Evolutionary conservation across 2,797 vertebrate genomes (phyloP).

Genomic region (Chelidonichthys spinosus): DNA sequence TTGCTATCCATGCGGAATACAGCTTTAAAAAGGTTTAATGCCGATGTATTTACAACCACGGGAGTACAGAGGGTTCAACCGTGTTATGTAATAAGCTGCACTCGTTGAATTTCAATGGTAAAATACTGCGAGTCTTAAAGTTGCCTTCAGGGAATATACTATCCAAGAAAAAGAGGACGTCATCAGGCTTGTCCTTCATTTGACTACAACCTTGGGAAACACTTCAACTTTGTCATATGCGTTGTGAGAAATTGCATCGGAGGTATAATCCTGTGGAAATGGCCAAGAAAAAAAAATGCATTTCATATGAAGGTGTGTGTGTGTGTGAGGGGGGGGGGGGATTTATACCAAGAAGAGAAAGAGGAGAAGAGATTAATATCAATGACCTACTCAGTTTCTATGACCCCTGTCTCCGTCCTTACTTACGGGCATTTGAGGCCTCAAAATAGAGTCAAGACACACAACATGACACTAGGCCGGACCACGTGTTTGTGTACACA

Average conservation of each 20-base stretch:
- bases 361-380: slow-evolving; percentile 72
- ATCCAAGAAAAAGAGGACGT: not conserved
- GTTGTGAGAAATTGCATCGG: too few species aligned
- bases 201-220: slow-evolving; percentile 7
- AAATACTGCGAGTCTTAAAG: not conserved
- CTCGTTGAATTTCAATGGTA: not conserved
- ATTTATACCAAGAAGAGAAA: too few species aligned
- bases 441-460: slow-evolving; percentile 76
- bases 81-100: not conserved
- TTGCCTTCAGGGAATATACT: not conserved
- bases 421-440: slow-evolving; percentile 60
- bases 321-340: too few species aligned
- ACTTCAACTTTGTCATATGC: not conserved
- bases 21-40: not conserved
- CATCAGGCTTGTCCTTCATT: not conserved
- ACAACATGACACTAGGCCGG: slow-evolving; percentile 65
- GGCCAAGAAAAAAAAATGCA: not conserved
- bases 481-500: slow-evolving; percentile 34
- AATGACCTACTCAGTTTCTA: slow-evolving; percentile 75
- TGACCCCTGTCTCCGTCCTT: slow-evolving; percentile 70
- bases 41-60: not conserved
- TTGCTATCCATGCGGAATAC: not conserved
- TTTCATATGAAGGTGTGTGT: too few species aligned
- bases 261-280: not conserved
- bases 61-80: not conserved